Conservation (phyloP, 1,140 invertebrate genomes). For the Orchestia grillus region DNA sequence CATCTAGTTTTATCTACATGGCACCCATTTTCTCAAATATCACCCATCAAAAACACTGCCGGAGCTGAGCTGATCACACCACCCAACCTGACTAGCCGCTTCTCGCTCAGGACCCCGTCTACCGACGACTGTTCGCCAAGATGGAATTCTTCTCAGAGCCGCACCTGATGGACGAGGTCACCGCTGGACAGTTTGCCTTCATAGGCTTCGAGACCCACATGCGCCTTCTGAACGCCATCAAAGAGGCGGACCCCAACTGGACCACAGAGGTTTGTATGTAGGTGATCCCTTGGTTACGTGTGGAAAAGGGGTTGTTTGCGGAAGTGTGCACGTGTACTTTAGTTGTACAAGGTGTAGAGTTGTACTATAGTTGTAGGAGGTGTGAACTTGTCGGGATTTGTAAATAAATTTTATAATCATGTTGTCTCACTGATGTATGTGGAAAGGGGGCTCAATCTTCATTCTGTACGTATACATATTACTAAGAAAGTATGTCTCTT, state of each 20-base stretch:
- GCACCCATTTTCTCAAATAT: too few species aligned
- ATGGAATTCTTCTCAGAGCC: conserved; percentile 23
- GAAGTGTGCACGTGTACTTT: neutral
- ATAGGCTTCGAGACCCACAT: conserved; percentile 2
- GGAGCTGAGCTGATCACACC: too few species aligned
- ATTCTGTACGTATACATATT: neutral
- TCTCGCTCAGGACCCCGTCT: neutral
- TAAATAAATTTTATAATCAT: too few species aligned
- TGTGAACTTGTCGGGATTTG: neutral
- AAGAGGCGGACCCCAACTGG: neutral
- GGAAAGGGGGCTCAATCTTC: neutral
- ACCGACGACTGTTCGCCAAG: neutral
- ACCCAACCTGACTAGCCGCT: neutral
- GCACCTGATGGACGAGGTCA: neutral
- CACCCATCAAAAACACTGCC: too few species aligned
- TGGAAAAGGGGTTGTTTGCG: neutral
- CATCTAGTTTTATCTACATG: too few species aligned
- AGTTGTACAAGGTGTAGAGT: neutral
- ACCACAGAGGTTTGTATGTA: neutral
- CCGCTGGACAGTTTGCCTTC: neutral
- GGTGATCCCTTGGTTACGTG: neutral
- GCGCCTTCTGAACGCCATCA: neutral
- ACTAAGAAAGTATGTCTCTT: neutral
- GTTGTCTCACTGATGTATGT: neutral
- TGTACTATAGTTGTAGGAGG: neutral